Conservation (phyloP, 2,888 invertebrate species). For the Lottia gigantea region DNA sequence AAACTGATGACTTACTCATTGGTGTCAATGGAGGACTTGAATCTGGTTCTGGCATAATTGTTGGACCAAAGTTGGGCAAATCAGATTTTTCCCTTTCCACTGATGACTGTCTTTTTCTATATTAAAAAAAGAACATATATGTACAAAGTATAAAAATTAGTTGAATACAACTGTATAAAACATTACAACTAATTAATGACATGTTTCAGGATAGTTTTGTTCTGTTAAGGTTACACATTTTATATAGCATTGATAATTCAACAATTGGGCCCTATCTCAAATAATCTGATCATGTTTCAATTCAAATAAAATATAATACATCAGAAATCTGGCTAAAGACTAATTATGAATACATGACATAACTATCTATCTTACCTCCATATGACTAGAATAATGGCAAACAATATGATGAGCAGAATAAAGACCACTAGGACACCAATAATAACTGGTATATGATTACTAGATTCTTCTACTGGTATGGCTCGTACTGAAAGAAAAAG, state of each 20-base stretch:
- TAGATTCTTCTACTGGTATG: constrained; percentile 44
- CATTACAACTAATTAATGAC: no score
- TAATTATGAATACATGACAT: no score
- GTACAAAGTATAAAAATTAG: background rate
- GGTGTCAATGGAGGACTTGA: constrained; percentile 57
- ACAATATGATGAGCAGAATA: constrained; percentile 55
- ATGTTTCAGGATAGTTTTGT: no score
- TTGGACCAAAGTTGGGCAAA: constrained; percentile 60
- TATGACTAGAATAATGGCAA: constrained; percentile 52
- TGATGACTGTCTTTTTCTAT: constrained; percentile 52
- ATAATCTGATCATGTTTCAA: no score
- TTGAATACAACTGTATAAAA: no score
- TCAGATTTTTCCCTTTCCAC: constrained; percentile 59
- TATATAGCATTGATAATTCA: no score
- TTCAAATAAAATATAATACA: no score
- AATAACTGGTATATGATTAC: constrained; percentile 56
- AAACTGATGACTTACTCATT: constrained; percentile 39
- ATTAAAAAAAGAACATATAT: constrained; percentile 11
- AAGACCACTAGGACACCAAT: constrained; percentile 58
- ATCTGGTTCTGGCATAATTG: constrained; percentile 61
- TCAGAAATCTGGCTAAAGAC: no score
- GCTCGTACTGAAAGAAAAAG: constrained; percentile 41
- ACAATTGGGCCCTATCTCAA: no score
- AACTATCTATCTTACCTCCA: constrained; percentile 50
- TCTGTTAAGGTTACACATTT: no score